Conservation (phyloP, 2,113 vertebrate species). For the Sinocyclocheilus grahami region DNA sequence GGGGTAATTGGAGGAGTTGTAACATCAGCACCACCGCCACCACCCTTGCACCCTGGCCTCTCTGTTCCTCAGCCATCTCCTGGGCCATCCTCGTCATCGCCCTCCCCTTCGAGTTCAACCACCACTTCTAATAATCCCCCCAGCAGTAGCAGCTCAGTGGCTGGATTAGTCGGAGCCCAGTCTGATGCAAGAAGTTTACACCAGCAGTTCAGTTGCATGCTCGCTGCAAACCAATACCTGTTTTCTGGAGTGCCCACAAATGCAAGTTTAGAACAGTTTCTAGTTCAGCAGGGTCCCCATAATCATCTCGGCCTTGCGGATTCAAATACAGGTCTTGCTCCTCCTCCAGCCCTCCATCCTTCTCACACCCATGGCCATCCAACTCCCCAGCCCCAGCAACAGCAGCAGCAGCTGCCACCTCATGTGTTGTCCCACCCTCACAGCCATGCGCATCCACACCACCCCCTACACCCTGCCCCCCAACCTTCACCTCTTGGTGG, state of each 20-base stretch:
- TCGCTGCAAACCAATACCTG: constrained; percentile 82
- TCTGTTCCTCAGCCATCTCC: constrained; percentile 76
- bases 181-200: constrained; percentile 80
- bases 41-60: constrained; percentile 77
- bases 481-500: constrained; percentile 75
- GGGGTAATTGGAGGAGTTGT: constrained; percentile 75
- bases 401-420: constrained; percentile 76
- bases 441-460: constrained; percentile 77
- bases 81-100: constrained; percentile 72
- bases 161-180: constrained; percentile 72
- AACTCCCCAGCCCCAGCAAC: constrained; percentile 73
- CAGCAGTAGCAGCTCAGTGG: constrained; percentile 73
- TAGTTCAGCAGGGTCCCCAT: constrained; percentile 79
- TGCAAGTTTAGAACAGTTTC: constrained; percentile 81
- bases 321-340: constrained; percentile 73
- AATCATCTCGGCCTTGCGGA: constrained; percentile 75
- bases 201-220: constrained; percentile 84
- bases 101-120: constrained; percentile 73
- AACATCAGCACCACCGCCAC: constrained; percentile 73
- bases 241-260: constrained; percentile 79
- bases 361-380: constrained; percentile 72
- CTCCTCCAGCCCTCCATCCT: constrained; percentile 78
- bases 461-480: constrained; percentile 77
- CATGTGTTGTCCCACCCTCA: constrained; percentile 79
- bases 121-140: constrained; percentile 72